Evolutionary conservation across 1,140 invertebrate species (phyloP), one percentile per base, ranked within the genome.

Genomic region (Arctopsyche grandis): DNA sequence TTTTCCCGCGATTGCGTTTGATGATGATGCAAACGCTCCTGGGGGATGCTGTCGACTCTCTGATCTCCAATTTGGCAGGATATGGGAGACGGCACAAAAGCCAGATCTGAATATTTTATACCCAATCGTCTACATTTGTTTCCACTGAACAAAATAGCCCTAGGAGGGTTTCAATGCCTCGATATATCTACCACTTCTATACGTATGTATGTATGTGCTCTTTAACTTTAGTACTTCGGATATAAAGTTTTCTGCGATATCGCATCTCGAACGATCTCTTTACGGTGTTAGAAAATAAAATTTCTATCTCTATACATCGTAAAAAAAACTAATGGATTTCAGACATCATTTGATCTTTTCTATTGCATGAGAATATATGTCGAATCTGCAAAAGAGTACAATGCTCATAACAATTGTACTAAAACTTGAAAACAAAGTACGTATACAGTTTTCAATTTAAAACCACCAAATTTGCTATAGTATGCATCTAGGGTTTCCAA

Each of bases 61-160:
- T 66, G 63, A 66, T 66, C 63, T 66, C 24, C 63, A 66, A 66
- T 66, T 66, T 66, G 24, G 63, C 63, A 10, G 10, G 21, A 26
- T 66, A 22, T 24, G 16, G 21, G 24, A 26, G 63, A 66, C 14
- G 24, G 24, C 21, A 22, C 63, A 66, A 66, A 66, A 9, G 63
- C 63, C 7, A 24, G 63, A 22, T 66, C 63, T 29, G 63, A 66
- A 66, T 66, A 66, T 66, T 66, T 66, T 66, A 66, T 66, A 38
- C 14, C 24, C 21, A 14, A 22, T 66, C 63, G 63, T 60, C 48
- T 52, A n/a, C 63, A 5, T 26, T 24, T 66, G 24, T 66, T 22
- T 66, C 24, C 10, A 66, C 10, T 3, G 22, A 38, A 24, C n/a
- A 60, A 60, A 60, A 60, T 60, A 60, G 21, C 58, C 58, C 16